Base-by-base conservation (phyloP, 2,888 invertebrate species). In the Argyra leucocephala region DNA sequence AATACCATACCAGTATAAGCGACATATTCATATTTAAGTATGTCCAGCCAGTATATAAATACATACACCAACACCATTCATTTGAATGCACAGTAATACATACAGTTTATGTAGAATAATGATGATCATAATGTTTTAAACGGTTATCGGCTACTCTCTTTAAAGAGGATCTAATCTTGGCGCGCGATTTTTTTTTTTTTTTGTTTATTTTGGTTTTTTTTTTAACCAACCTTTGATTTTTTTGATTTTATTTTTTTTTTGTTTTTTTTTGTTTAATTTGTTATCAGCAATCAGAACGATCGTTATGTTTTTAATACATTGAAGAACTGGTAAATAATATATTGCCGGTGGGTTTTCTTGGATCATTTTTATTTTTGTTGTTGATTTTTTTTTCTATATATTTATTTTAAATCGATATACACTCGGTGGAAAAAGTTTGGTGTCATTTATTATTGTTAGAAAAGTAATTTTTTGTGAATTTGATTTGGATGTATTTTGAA, bases 71-170 rank as follows among this genome's bases (percentile, higher is more conserved):
- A 31, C 12, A 31, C 31, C 31, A 12, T 12, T 31, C 12, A 31
- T 31, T 31, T 31, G 7, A 31, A 31, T 31, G 31, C 7, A 31
- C 7, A 31, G 12, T 2, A 31, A 2, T 4, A 31, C 3, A 31
- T 10, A 31, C n/a, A n/a, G n/a, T n/a, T n/a, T n/a, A n/a, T n/a
- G 12, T 10, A 31, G 31, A 31, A 48, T 12, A n/a, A 48, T 48
- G 48, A 12, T 48, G 48, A 48, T 48, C 12, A 48, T 48, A 18
- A 48, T 48, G 48, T 48, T 48, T 31, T 48, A 48, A 48, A 48
- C 48, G 48, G 48, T 48, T 48, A 48, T 48, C 48, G 48, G 48
- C 48, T 48, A 48, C 48, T 48, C n/a, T 48, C 18, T 48, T 48
- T n/a, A 18, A 15, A 48, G n/a, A 48, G 48, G 18, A 48, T 12